phyloP scores from a whole-genome alignment of 2,888 invertebrate genomes.

The Tiliacea aurago region DNA sequence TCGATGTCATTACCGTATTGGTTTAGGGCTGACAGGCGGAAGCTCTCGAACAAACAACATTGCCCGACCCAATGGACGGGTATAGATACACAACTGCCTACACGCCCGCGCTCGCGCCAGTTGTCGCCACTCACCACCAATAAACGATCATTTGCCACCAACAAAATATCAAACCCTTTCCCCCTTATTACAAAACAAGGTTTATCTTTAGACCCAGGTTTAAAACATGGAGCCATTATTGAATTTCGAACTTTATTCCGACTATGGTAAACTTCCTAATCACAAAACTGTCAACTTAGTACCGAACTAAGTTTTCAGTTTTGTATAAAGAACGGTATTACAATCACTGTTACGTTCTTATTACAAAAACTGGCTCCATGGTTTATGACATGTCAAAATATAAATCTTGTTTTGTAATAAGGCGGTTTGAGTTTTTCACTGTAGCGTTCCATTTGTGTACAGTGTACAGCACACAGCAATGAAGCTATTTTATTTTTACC shows the following conservation, averaged over 20 bases:
- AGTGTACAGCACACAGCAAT: neutral
- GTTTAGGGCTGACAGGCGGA: slow-evolving; percentile 79
- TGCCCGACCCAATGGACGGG: slow-evolving; percentile 65
- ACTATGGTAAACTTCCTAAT: too few species aligned
- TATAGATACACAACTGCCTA: slow-evolving; percentile 67
- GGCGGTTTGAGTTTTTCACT: slow-evolving; percentile 41
- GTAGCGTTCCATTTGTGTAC: slow-evolving; percentile 15
- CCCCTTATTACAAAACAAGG: too few species aligned
- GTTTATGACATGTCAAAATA: too few species aligned
- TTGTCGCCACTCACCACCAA: slow-evolving; percentile 53
- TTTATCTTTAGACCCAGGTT: too few species aligned
- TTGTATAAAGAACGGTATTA: too few species aligned
- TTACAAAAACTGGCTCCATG: too few species aligned
- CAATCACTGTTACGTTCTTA: too few species aligned
- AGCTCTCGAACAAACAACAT: slow-evolving; percentile 76
- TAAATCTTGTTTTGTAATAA: too few species aligned
- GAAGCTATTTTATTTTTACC: slow-evolving; percentile 11
- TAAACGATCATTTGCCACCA: slow-evolving; percentile 60
- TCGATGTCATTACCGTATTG: slow-evolving; percentile 80
- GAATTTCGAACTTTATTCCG: too few species aligned
- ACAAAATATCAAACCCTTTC: slow-evolving; percentile 56
- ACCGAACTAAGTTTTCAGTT: too few species aligned
- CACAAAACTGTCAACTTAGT: too few species aligned
- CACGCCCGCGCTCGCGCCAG: slow-evolving; percentile 5
- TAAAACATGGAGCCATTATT: too few species aligned